These are phyloP conservation scores for Schizothorax lantsangensis DNA, from an alignment of 2,797 vertebrate species.

Conservation along the genomic window DNA sequence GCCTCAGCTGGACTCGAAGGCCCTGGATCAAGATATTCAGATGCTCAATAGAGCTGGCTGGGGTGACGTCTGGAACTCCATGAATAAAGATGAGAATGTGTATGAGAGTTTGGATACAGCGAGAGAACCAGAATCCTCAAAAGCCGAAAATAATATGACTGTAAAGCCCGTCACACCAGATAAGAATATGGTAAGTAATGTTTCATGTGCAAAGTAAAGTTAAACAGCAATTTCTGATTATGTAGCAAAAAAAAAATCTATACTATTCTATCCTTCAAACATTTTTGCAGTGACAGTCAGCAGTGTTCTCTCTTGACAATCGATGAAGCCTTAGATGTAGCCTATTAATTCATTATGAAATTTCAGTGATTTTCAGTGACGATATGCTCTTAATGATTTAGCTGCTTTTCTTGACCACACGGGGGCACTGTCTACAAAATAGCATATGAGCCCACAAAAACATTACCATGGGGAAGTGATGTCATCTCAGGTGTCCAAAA, in stretches of 20 bases:
- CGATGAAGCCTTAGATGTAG: not conserved
- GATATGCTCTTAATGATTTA: not conserved
- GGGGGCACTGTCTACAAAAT: not conserved
- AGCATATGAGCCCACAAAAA: not conserved
- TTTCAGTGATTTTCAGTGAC: too few relatives aligned
- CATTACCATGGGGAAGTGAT: not conserved
- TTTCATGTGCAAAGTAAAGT: not conserved
- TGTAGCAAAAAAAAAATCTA: not conserved
- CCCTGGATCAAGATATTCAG: slow-evolving; percentile 35
- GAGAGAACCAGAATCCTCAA: slow-evolving; percentile 5
- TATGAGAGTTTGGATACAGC: slow-evolving; percentile 23
- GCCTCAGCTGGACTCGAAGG: not conserved
- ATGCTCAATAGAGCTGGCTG: slow-evolving; percentile 50
- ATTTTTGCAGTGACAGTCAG: not conserved
- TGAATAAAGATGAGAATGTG: slow-evolving; percentile 8
- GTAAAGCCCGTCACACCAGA: not conserved
- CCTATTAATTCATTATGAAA: not conserved
- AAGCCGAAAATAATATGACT: not conserved
- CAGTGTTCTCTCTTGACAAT: not conserved
- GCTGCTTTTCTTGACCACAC: not conserved
- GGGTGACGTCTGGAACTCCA: slow-evolving; percentile 26
- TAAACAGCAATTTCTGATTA: not conserved
- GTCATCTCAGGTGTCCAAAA: not conserved
- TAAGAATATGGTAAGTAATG: not conserved
- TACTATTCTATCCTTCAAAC: not conserved